These are phyloP conservation scores for Chironex yamaguchii DNA, from an alignment of 30 jellyfish, hydroid and myxozoan species.

Conservation along the genomic window DNA sequence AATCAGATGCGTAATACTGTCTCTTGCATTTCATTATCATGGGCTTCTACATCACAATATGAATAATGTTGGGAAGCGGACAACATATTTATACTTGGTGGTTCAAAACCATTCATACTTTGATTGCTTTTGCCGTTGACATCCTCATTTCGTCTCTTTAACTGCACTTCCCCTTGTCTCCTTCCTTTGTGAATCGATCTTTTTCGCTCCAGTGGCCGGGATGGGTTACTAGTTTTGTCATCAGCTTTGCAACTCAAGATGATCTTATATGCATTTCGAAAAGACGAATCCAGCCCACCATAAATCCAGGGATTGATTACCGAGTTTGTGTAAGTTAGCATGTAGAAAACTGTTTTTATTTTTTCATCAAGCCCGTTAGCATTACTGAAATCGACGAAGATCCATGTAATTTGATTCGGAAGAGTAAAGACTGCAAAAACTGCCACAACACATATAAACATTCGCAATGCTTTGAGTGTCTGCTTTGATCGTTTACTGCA, in stretches of 20 bases:
- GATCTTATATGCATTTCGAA: neutral
- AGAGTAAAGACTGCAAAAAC: constrained; percentile 69
- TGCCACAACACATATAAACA: constrained; percentile 37
- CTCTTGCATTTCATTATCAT: no score
- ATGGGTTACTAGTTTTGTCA: neutral
- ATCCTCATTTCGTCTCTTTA: no score
- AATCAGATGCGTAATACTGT: no score
- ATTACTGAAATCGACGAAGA: constrained; percentile 22
- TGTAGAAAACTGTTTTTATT: constrained; percentile 19
- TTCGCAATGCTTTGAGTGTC: constrained; percentile 27
- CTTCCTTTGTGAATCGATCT: neutral
- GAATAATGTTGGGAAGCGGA: no score
- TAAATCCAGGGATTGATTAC: constrained; percentile 69
- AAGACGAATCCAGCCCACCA: constrained; percentile 48
- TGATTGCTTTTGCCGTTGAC: no score
- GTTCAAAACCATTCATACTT: no score
- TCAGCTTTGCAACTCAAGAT: neutral
- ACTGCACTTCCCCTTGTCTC: no score
- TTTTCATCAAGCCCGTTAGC: neutral
- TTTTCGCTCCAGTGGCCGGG: neutral
- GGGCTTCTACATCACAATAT: no score
- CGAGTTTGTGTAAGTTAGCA: constrained; percentile 74
- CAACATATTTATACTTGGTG: no score
- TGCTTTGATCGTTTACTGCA: constrained; percentile 43
- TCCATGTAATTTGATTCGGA: constrained; percentile 74